These are phyloP conservation scores for Acleris cristana DNA, from an alignment of 2,888 invertebrate species.

Conservation along the genomic window DNA sequence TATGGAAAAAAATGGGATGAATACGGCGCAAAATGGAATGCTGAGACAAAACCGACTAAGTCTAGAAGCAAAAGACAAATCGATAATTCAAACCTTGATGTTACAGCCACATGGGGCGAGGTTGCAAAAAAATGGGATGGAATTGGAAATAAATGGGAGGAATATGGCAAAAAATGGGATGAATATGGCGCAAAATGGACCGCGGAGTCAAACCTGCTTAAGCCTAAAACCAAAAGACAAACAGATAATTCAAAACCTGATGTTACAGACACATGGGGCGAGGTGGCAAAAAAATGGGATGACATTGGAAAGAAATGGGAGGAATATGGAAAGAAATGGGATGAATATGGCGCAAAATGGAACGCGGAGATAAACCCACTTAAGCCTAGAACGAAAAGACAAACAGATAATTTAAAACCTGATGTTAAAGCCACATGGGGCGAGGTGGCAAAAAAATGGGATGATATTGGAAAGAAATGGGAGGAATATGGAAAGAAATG, in stretches of 20 bases:
- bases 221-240: background rate
- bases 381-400: background rate
- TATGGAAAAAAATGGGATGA: background rate
- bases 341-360: too few species aligned
- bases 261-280: background rate
- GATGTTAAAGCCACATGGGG: background rate
- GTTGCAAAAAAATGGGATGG: too few species aligned
- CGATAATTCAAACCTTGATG: background rate
- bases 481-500: too few species aligned
- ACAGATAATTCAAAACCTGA: background rate
- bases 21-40: background rate
- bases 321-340: too few species aligned
- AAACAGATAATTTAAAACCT: background rate
- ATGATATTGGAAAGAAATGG: too few species aligned
- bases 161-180: background rate
- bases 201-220: background rate
- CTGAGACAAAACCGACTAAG: background rate
- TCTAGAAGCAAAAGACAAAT: background rate
- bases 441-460: background rate
- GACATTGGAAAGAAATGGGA: too few species aligned
- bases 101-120: background rate
- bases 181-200: background rate
- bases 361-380: too few species aligned
- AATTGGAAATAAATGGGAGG: constrained; percentile 3
- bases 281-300: too few species aligned